Percentiles rank a stretch among this genome's conserved stretches.
Conservation (phyloP, 2,113 vertebrate genomes). For the Opisthocomus hoazin region DNA sequence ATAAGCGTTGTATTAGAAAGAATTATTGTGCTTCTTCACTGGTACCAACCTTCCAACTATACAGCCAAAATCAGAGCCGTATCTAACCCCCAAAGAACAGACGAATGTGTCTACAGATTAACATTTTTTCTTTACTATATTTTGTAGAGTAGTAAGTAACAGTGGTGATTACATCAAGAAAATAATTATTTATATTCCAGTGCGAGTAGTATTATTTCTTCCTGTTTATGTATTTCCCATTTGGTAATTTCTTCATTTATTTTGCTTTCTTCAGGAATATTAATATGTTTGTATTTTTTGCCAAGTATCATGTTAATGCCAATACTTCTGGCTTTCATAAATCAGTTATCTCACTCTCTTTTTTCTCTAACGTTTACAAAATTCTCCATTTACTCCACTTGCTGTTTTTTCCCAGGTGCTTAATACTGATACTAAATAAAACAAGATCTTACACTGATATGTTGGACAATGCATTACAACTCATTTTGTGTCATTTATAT, state of each 20-base stretch:
- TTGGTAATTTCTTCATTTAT: background rate
- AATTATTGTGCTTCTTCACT: background rate
- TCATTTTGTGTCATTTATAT: background rate
- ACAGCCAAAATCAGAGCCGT: background rate
- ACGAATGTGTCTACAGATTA: background rate
- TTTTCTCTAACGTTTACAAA: background rate
- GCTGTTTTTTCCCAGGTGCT: background rate
- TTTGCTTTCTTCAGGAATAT: background rate
- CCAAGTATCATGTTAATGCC: background rate
- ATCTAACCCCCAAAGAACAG: background rate
- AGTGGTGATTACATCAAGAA: background rate
- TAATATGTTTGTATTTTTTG: background rate
- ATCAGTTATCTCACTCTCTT: background rate
- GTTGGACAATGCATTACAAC: background rate
- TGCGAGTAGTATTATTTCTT: background rate
- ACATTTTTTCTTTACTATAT: background rate
- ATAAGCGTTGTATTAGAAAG: background rate
- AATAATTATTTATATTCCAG: background rate
- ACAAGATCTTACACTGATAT: background rate
- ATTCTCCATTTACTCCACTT: background rate
- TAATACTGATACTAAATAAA: background rate
- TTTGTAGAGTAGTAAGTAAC: background rate
- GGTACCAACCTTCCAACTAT: background rate
- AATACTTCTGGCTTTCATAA: background rate
- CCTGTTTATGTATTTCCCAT: background rate